Evolutionary conservation across 2,797 vertebrate genomes (phyloP), one percentile per base, ranked within the genome.

Genomic region (Falco peregrinus): DNA sequence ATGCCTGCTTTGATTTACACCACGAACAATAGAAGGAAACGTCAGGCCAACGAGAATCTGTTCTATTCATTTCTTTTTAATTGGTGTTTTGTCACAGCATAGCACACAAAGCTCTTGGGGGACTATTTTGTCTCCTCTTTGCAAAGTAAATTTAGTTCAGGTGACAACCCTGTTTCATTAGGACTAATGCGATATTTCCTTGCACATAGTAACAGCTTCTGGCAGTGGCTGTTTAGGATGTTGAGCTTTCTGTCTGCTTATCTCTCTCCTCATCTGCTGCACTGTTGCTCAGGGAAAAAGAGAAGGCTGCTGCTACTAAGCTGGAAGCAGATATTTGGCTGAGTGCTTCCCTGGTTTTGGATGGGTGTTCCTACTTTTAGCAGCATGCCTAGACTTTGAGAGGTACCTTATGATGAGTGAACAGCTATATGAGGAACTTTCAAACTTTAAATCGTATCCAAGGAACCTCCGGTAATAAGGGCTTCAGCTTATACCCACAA

Each of bases 381-480:
- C 78, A 89, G 79, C 91, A 61, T 70, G 90, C 87, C 95, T 83
- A 41, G 84, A 39, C 87, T 95, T 91, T 90, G 81, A 96, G 92
- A 87, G 87, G 84, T 80, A 92, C 33, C 4, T 90, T 93, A 50
- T 91, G 96, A 96, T 97, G 96, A 97, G 92, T 94, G 95, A 97
- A 92, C 79, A 94, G 91, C 95, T 87, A 84, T 81, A 83, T 51
- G 91, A 96, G 74, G 95, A 90, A 84, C 89, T 96, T 94, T 69
- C 87, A 95, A 81, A 74, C 63, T 76, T 89, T 68, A 92, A 95
- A 81, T 94, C 0, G 5, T 85, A 96, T 91, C 86, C 92, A 91
- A 95, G 95, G 95, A 97, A 94, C 91, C 92, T 97, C 91, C 22
- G 6, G 87, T 95, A 96, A 96, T 90, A 96, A 97, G 93, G 95